Percentiles rank a stretch among this genome's conserved stretches.
Evolutionary conservation across 1,140 invertebrate genomes (phyloP).

Genomic region (Drosophila grimshawi): DNA sequence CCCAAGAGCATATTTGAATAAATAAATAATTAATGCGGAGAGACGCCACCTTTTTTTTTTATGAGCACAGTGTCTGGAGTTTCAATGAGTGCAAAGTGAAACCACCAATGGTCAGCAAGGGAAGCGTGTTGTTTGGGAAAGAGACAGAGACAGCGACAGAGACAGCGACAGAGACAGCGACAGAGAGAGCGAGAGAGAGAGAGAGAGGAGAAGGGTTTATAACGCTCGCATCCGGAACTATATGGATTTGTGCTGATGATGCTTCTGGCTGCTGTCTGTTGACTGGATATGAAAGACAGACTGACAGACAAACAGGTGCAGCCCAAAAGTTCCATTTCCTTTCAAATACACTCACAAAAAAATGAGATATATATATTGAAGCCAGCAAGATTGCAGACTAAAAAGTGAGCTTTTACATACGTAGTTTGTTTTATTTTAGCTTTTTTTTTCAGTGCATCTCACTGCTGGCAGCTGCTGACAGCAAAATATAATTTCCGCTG

Average conservation of each 20-base stretch:
- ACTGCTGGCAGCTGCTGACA: slow-evolving; percentile 38
- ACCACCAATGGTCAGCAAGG: not conserved
- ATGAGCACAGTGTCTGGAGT: slow-evolving; percentile 24
- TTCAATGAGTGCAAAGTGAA: slow-evolving; percentile 38
- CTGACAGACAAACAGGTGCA: not conserved
- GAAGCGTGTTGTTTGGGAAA: too few relatives aligned
- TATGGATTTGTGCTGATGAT: slow-evolving; percentile 39
- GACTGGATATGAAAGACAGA: not conserved
- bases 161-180: too few relatives aligned
- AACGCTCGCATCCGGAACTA: slow-evolving; percentile 20
- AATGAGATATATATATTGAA: too few relatives aligned
- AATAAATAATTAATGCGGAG: slow-evolving; percentile 70
- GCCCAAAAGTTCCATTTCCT: not conserved
- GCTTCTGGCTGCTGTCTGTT: not conserved
- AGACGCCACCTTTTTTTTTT: slow-evolving; percentile 13
- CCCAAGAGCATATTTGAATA: slow-evolving; percentile 57
- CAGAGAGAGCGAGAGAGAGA: not conserved
- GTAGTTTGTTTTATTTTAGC: too few relatives aligned
- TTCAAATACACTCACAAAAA: not conserved
- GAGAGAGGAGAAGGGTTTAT: not conserved
- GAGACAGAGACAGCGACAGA: too few relatives aligned
- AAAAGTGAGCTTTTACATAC: too few relatives aligned
- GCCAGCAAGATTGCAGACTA: too few relatives aligned
- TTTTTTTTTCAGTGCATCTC: slow-evolving; percentile 23
- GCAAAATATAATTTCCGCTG: slow-evolving; percentile 59